A percentile compares a stretch with the other conserved stretches of the same genome.
Conservation (phyloP, 2,888 invertebrate genomes). For the Lasioglossum pauxillum region DNA sequence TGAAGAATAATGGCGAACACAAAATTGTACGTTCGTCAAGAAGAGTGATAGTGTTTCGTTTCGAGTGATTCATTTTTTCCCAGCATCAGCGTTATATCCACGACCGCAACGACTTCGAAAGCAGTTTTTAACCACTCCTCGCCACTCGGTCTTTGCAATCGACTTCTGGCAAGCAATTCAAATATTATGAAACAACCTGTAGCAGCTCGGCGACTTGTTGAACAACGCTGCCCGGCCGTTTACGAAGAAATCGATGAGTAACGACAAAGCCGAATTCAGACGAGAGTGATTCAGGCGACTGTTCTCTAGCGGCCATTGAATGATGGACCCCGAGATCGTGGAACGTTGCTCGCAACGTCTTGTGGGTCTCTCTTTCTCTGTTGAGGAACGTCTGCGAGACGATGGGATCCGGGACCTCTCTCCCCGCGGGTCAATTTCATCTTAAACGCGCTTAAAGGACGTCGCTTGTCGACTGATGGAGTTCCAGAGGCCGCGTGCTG, state of each 20-base stretch:
- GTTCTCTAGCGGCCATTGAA: constrained; percentile 30
- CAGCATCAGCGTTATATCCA: not conserved
- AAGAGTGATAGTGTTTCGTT: not conserved
- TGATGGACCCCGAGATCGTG: constrained; percentile 2
- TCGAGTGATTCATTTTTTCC: not conserved
- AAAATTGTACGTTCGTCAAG: not conserved
- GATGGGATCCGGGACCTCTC: not conserved
- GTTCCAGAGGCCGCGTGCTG: not conserved
- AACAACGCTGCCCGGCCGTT: not conserved
- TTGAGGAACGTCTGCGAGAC: not conserved
- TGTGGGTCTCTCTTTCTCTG: not conserved
- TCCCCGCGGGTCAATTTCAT: constrained; percentile 15
- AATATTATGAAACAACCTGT: not conserved
- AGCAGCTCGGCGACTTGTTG: not conserved
- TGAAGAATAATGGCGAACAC: too few species aligned
- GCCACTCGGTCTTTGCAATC: not conserved
- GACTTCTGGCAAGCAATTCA: not conserved
- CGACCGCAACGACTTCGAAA: too few species aligned
- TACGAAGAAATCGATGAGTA: constrained; percentile 1
- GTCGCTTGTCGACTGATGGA: not conserved
- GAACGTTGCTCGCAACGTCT: constrained; percentile 10
- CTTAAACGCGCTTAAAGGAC: constrained; percentile 11
- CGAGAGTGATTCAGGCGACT: not conserved
- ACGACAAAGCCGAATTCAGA: not conserved
- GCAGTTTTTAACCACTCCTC: not conserved